These are phyloP conservation scores for Holacanthus passer DNA, from an alignment of 2,113 vertebrate species.

Conservation along the genomic window DNA sequence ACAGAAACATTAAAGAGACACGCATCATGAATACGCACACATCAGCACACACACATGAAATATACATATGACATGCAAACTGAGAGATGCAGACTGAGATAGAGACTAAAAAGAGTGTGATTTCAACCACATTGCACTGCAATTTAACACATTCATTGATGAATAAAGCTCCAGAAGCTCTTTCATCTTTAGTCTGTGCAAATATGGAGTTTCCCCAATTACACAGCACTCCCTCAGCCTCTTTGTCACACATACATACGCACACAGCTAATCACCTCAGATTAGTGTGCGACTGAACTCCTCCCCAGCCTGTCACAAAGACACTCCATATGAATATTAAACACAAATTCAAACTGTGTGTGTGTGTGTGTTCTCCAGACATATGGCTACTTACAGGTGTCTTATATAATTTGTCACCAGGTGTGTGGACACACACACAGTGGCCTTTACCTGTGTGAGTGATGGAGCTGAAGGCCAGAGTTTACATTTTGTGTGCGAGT, in stretches of 20 bases:
- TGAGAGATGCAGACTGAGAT: neutral
- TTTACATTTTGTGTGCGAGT: neutral
- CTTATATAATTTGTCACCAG: conserved; percentile 39
- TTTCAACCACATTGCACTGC: conserved; percentile 6
- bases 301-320: conserved; percentile 29
- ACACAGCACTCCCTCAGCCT: neutral
- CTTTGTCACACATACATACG: neutral
- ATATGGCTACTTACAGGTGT: conserved; percentile 35
- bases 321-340: conserved; percentile 48
- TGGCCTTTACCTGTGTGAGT: conserved; percentile 38
- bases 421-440: conserved; percentile 28
- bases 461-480: conserved; percentile 9
- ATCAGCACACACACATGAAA: conserved; percentile 18
- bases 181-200: conserved; percentile 48
- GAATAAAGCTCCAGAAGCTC: conserved; percentile 24
- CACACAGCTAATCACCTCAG: conserved; percentile 50
- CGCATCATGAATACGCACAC: neutral
- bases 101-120: neutral
- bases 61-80: conserved; percentile 12
- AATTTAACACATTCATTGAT: conserved; percentile 22
- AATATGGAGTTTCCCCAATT: conserved; percentile 52
- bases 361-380: conserved; percentile 15
- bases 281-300: conserved; percentile 52
- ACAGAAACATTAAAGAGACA: conserved; percentile 27
- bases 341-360: conserved; percentile 9